These are phyloP conservation scores for Limnodromus scolopaceus DNA, from an alignment of 2,797 vertebrate genomes.

Conservation along the genomic window DNA sequence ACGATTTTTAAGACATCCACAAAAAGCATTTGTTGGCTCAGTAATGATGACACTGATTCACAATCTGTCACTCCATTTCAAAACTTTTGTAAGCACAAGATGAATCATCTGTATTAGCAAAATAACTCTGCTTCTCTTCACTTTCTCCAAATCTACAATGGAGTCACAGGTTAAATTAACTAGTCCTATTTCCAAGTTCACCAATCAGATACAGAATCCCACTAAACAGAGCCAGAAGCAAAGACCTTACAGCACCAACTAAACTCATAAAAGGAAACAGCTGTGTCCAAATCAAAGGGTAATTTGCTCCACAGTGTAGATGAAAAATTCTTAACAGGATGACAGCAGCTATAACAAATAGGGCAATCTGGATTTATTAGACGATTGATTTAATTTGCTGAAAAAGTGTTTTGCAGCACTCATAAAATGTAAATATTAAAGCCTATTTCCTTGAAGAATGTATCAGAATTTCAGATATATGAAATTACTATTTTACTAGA, in stretches of 20 bases:
- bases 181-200: neutral
- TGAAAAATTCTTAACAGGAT: neutral
- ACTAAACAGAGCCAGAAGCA: neutral
- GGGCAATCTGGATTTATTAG: neutral
- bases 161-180: neutral
- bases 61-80: neutral
- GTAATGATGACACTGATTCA: neutral
- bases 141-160: neutral
- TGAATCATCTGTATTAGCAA: neutral
- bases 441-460: neutral
- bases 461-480: neutral
- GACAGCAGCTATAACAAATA: neutral
- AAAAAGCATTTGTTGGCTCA: neutral
- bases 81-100: neutral
- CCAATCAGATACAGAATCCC: neutral
- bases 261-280: neutral
- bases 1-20: neutral
- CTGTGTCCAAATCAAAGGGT: neutral
- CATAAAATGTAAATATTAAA: neutral
- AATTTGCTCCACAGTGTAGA: neutral
- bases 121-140: neutral
- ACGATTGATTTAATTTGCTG: neutral
- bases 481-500: neutral
- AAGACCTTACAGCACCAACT: neutral
- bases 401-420: neutral